Percentiles rank a stretch among this genome's conserved stretches.
phyloP scores from a whole-genome alignment of 2,888 invertebrate genomes.

The Leptothorax acervorum region DNA sequence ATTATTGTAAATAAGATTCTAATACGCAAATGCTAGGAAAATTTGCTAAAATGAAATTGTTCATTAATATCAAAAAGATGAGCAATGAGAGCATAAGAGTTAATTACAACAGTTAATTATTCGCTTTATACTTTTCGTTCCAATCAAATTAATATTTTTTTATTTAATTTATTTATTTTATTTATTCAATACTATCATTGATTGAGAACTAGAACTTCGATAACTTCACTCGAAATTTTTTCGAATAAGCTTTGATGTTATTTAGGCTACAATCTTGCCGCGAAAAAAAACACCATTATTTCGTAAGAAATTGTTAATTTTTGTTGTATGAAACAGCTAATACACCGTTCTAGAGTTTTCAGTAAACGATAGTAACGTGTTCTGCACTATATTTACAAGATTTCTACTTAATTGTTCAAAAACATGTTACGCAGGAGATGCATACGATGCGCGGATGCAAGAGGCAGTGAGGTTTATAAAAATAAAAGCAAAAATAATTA shows the following conservation, averaged over 20 bases:
- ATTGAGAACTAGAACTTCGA: background rate
- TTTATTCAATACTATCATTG: background rate
- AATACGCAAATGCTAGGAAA: background rate
- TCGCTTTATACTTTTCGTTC: background rate
- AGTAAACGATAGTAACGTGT: background rate
- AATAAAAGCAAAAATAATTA: constrained; percentile 52
- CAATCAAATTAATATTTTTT: background rate
- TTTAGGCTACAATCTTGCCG: constrained; percentile 60
- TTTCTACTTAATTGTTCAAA: constrained; percentile 30
- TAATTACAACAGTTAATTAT: background rate
- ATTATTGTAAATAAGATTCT: constrained; percentile 23
- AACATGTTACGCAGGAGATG: constrained; percentile 16
- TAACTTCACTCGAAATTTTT: background rate
- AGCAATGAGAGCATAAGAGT: background rate
- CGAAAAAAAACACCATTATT: constrained; percentile 46
- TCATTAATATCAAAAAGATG: background rate
- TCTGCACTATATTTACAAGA: constrained; percentile 27
- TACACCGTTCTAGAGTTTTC: background rate
- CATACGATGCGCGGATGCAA: constrained; percentile 1
- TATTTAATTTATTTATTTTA: background rate
- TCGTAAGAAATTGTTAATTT: constrained; percentile 54
- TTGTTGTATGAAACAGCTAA: background rate
- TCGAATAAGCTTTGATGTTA: constrained; percentile 37
- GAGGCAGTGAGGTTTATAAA: constrained; percentile 31
- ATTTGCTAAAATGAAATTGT: constrained; percentile 13